A percentile compares a stretch with the other conserved stretches of the same genome.
Evolutionary conservation across 2,888 invertebrate genomes (phyloP).

Genomic region (Pheosia gnoma): DNA sequence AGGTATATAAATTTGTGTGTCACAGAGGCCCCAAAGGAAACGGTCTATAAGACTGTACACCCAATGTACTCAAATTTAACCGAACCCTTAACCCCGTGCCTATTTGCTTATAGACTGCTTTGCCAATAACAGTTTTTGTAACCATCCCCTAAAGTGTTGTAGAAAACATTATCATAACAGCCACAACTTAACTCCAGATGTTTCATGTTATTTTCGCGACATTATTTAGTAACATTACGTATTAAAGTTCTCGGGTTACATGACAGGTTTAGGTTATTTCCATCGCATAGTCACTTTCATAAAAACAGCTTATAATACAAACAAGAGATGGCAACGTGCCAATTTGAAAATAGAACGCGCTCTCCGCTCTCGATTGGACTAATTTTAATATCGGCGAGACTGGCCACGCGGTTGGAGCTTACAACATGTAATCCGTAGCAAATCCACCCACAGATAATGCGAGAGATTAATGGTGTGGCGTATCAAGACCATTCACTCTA

Average conservation of each 20-base stretch:
- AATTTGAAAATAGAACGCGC: constrained; percentile 77
- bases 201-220: constrained; percentile 30
- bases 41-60: constrained; percentile 55
- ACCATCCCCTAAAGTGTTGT: constrained; percentile 21
- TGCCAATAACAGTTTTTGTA: constrained; percentile 52
- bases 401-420: constrained; percentile 59
- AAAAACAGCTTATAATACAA: constrained; percentile 85
- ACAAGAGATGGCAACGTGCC: constrained; percentile 81
- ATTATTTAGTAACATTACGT: constrained; percentile 48
- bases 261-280: constrained; percentile 82
- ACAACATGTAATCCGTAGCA: constrained; percentile 60
- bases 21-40: constrained; percentile 44
- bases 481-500: constrained; percentile 12
- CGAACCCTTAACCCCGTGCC: constrained; percentile 40
- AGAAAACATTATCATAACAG: constrained; percentile 26
- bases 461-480: constrained; percentile 17
- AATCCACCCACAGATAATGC: constrained; percentile 20
- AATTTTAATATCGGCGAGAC: constrained; percentile 78
- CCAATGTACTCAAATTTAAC: constrained; percentile 48
- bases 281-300: constrained; percentile 83
- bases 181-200: constrained; percentile 34
- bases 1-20: constrained; percentile 82
- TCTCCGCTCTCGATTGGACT: constrained; percentile 78
- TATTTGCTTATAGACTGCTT: constrained; percentile 70
- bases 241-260: constrained; percentile 77